These are phyloP conservation scores for Aplidium turbinatum DNA, from an alignment of 23 tunicate species.

Conservation along the genomic window DNA sequence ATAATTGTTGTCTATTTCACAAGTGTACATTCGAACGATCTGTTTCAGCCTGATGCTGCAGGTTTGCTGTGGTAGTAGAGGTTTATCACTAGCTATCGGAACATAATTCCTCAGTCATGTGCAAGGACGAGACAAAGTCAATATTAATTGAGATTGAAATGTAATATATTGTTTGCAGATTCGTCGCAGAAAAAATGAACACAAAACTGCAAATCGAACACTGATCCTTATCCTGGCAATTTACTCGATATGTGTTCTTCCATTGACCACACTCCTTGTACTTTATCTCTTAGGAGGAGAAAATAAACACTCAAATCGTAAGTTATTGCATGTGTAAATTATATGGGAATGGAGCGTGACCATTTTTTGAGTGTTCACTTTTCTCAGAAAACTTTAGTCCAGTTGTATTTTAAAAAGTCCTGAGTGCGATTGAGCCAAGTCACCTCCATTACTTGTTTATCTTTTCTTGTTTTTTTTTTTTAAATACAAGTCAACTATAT, in stretches of 20 bases:
- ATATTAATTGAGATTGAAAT: background rate
- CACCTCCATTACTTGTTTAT: background rate
- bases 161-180: constrained; percentile 1
- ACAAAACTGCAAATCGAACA: constrained; percentile 34
- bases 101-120: too few relatives aligned
- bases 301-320: background rate
- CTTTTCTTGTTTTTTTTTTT: too few relatives aligned
- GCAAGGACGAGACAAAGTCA: too few relatives aligned
- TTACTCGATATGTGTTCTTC: constrained; percentile 42
- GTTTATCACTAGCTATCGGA: background rate
- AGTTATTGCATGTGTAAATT: background rate
- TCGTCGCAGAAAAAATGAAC: background rate
- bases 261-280: constrained; percentile 7
- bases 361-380: too few relatives aligned
- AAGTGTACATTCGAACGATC: too few relatives aligned
- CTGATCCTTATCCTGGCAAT: constrained; percentile 26
- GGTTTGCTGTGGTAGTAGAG: too few relatives aligned
- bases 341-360: background rate
- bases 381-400: background rate
- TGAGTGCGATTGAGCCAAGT: background rate
- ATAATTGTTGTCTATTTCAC: too few relatives aligned
- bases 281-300: constrained; percentile 10
- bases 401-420: too few relatives aligned
- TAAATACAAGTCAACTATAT: too few relatives aligned
- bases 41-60: too few relatives aligned